Conservation (phyloP, 2,888 invertebrate species). For the Drosophila greeni region DNA sequence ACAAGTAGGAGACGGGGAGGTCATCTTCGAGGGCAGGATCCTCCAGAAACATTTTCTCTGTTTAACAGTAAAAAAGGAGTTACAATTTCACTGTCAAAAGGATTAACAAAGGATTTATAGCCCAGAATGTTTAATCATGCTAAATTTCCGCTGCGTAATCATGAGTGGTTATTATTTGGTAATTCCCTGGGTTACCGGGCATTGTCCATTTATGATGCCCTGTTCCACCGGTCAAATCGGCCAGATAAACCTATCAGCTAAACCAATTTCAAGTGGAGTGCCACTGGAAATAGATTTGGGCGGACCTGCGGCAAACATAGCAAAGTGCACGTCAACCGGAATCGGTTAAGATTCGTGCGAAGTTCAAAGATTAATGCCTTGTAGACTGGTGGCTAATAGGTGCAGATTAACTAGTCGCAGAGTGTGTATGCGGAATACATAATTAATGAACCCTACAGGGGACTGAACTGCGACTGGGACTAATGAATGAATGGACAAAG, state of each 20-base stretch:
- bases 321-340: constrained; percentile 32
- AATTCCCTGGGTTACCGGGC: constrained; percentile 6
- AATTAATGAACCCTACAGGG: constrained; percentile 17
- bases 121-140: neutral
- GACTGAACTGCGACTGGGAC: neutral
- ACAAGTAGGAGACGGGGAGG: constrained; percentile 86
- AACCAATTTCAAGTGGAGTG: constrained; percentile 39
- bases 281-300: constrained; percentile 28
- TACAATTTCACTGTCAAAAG: neutral
- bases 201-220: constrained; percentile 30
- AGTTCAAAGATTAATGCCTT: constrained; percentile 38
- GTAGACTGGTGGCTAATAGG: constrained; percentile 12
- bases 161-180: neutral
- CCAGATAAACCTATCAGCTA: constrained; percentile 59
- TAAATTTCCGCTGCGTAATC: constrained; percentile 9
- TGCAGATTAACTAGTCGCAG: constrained; percentile 11
- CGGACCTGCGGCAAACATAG: constrained; percentile 19
- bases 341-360: constrained; percentile 30
- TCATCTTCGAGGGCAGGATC: constrained; percentile 85
- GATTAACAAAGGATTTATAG: neutral
- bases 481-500: constrained; percentile 35
- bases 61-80: constrained; percentile 7
- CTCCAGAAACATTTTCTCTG: constrained; percentile 78
- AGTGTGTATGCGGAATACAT: constrained; percentile 21
- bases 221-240: constrained; percentile 41